Evolutionary conservation across 1,140 invertebrate genomes (phyloP), one percentile per base, ranked within the genome.

Genomic region (Helicoverpa zea): DNA sequence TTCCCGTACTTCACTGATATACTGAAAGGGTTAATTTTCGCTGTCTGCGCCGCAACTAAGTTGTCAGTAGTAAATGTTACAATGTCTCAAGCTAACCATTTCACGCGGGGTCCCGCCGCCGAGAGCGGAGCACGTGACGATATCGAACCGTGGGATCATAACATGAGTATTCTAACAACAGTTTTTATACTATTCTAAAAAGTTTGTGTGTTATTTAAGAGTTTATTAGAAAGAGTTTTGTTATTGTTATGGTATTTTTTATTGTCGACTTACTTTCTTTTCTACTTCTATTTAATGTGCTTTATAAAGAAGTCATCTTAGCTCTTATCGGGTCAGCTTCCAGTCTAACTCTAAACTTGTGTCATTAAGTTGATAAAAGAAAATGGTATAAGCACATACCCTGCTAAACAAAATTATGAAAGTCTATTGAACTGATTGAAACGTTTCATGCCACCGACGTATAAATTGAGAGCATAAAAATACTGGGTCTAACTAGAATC

Each of bases 41-140:
- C 18, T 72, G 68, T 52, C 68, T 23, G 49, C 18, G 68, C 14
- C 29, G 16, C 49, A 54, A 54, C 18, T 51, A 72, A n/a, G 4
- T 54, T 73, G 70, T 73, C 70, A 43, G 52, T 58, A 18, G n/a
- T 56, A 29, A 73, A 56, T 58, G 56, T 73, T 73, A 73, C 54
- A 58, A 18, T 12, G 29, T 58, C 54, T 73, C 52, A 35, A 72
- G 49, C 49, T 72, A 23, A 29, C 30, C 11, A 72, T 72, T 72
- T 16, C 49, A 11, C 23, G 23, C 51, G 4, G 1, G 35, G 29
- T 2, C 3, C 68, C 68, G 68, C 68, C 68, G 5, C 4, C 12
- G 9, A 12, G 13, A n/a, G 2, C 3, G 5, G 11, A 3, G 4
- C 61, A 23, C 5, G 3, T 49, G n/a, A 35, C 56, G 4, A 10